Evolutionary conservation across 1,140 invertebrate genomes (phyloP), one percentile per base, ranked within the genome.

Genomic region (Drosophila biarmipes): DNA sequence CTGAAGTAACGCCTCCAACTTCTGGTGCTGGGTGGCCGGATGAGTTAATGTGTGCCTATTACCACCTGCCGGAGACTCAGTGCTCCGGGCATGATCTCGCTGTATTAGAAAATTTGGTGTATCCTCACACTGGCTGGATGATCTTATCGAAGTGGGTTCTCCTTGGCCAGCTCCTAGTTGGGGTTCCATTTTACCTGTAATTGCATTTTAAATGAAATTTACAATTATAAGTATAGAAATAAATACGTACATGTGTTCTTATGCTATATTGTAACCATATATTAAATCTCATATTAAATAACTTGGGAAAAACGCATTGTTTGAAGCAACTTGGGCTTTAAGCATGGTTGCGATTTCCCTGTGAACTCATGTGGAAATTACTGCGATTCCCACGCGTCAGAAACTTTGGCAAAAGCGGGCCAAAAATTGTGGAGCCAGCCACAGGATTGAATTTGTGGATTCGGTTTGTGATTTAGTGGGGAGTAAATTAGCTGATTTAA

Each of bases 291-390:
- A 6, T 29, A 6, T 29, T 29, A 29, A 6, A n/a, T 31, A 17
- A 0, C 14, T n/a, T n/a, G 6, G 5, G 6, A 38, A 19, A 27
- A 24, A n/a, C 14, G 0, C 6, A 4, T 17, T 6, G 35, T 43
- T 38, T 24, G 43, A 66, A 38, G 27, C 37, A 49, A 66, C 58
- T 59, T 37, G 21, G 40, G 24, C 56, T 75, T 79, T 43, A 82
- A 79, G 51, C 71, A 66, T 34, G 73, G 45, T 61, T 55, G 27
- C 43, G 43, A 42, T 38, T 84, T 58, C 40, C 29, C 57, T 12
- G 63, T 45, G 73, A 71, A 59, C 45, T 63, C 75, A 76, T 84
- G 80, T 34, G 62, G 31, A 76, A 85, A 68, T 68, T 52, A 48
- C 43, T 67, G 42, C 62, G 72, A 66, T 76, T 78, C 64, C 74